phyloP scores from a whole-genome alignment of 2,797 vertebrate species.

The Sebastes alutus region DNA sequence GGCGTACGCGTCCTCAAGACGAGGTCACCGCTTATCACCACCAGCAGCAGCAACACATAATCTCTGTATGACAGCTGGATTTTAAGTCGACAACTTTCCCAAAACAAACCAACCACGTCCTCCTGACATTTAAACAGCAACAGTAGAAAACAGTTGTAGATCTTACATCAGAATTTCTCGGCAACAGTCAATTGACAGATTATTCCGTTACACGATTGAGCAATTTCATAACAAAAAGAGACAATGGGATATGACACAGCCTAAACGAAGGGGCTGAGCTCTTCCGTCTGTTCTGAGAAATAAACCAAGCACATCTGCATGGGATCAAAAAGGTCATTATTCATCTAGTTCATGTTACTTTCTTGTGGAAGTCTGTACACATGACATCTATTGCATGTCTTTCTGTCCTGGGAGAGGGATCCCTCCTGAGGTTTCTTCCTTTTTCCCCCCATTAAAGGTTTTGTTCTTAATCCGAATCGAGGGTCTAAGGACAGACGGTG shows the following conservation, averaged over 20 bases:
- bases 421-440: neutral
- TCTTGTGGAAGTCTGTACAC: neutral
- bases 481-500: neutral
- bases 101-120: neutral
- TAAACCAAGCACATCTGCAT: neutral
- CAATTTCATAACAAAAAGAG: neutral
- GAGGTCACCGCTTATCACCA: slow-evolving; percentile 32
- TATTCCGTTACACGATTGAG: neutral
- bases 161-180: neutral
- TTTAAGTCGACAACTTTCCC: neutral
- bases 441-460: too few relatives aligned
- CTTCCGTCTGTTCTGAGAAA: neutral
- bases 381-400: neutral
- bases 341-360: neutral
- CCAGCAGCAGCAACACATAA: slow-evolving; percentile 5
- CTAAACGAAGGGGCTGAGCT: neutral
- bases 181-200: neutral
- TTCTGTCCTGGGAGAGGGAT: neutral
- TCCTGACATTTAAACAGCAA: neutral
- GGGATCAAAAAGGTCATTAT: neutral
- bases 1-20: neutral
- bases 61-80: slow-evolving; percentile 34
- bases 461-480: neutral
- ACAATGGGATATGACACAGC: neutral
- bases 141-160: neutral